Percentiles rank a stretch among this genome's conserved stretches.
Evolutionary conservation across 1,140 invertebrate species (phyloP).

Genomic region (Geopemphigus sp.): DNA sequence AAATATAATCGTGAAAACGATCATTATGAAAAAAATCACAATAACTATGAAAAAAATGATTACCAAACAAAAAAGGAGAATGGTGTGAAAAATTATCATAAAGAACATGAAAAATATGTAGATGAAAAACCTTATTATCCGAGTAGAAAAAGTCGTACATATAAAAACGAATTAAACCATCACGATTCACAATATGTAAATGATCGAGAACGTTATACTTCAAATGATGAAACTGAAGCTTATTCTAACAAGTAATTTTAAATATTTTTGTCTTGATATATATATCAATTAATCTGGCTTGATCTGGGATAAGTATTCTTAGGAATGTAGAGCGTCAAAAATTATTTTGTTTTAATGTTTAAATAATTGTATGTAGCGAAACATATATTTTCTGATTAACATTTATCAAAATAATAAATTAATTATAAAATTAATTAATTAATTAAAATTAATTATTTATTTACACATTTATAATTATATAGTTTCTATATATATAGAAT

Average conservation of each 20-base stretch:
- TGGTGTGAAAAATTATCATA: background rate
- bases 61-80: background rate
- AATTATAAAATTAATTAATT: too few relatives aligned
- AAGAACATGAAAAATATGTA: background rate
- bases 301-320: too few relatives aligned
- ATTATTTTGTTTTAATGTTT: too few relatives aligned
- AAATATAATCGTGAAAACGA: background rate
- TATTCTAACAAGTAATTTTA: slow-evolving; percentile 4
- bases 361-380: too few relatives aligned
- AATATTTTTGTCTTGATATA: background rate
- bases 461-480: too few relatives aligned
- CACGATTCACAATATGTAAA: background rate
- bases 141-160: background rate
- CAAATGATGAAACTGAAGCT: background rate
- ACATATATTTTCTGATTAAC: too few relatives aligned
- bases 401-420: too few relatives aligned
- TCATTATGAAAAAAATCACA: background rate
- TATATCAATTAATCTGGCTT: too few relatives aligned
- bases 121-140: background rate
- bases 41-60: background rate
- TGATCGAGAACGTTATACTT: background rate
- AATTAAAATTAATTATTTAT: too few relatives aligned
- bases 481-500: too few relatives aligned
- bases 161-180: background rate
- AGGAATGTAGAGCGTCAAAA: too few relatives aligned